phyloP scores from a whole-genome alignment of 2,113 vertebrate species.

The Chitala chitala region DNA sequence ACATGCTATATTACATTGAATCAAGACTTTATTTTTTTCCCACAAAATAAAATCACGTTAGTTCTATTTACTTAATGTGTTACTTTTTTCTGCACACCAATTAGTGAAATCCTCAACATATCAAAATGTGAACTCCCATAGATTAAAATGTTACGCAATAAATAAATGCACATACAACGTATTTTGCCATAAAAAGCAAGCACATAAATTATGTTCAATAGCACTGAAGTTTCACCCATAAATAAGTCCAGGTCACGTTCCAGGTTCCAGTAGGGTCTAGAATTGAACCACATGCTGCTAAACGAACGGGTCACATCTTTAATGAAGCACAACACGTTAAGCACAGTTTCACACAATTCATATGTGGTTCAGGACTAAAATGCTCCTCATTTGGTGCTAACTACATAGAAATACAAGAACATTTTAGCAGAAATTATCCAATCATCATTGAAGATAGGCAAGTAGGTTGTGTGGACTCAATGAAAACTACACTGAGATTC shows the following conservation, averaged over 20 bases:
- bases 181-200: constrained; percentile 37
- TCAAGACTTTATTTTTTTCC: too few relatives aligned
- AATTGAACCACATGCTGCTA: constrained; percentile 24
- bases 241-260: constrained; percentile 28
- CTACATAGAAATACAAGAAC: background rate
- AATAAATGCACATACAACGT: constrained; percentile 32
- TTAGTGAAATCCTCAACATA: too few relatives aligned
- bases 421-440: background rate
- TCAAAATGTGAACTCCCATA: constrained; percentile 24
- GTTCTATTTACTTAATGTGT: too few relatives aligned
- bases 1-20: too few relatives aligned
- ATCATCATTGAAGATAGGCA: background rate
- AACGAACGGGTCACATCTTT: constrained; percentile 13
- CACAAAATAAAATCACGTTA: too few relatives aligned
- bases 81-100: too few relatives aligned
- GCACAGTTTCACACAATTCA: background rate
- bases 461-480: background rate
- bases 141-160: constrained; percentile 34
- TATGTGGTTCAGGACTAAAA: background rate
- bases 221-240: constrained; percentile 38
- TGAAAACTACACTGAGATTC: background rate
- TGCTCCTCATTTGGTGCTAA: background rate
- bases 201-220: constrained; percentile 33
- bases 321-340: background rate
- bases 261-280: constrained; percentile 28